These are phyloP conservation scores for Halictus ligatus DNA, from an alignment of 2,888 invertebrate genomes.

Conservation along the genomic window DNA sequence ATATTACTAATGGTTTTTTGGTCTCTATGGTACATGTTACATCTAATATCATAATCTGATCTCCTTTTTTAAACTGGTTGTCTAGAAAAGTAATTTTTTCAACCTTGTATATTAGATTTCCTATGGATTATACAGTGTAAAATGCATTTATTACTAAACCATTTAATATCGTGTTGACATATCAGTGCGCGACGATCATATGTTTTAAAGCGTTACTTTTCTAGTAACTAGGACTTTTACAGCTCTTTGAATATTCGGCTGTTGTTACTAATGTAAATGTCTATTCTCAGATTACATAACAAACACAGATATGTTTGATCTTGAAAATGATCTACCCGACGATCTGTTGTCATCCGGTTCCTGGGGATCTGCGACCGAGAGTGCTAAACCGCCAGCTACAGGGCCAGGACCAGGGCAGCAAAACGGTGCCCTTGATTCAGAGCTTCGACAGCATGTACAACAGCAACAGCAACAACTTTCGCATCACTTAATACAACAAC, in stretches of 20 bases:
- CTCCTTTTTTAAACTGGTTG: conserved; percentile 59
- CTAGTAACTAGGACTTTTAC: conserved; percentile 60
- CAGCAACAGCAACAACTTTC: conserved; percentile 86
- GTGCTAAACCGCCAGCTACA: conserved; percentile 92
- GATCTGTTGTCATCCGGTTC: conserved; percentile 92
- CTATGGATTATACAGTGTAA: conserved; percentile 11
- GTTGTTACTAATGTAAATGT: conserved; percentile 57
- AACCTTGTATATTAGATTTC: background rate
- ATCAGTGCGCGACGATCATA: background rate
- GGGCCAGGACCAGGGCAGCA: conserved; percentile 93
- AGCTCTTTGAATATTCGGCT: conserved; percentile 10
- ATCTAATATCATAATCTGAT: conserved; percentile 60
- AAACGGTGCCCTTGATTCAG: conserved; percentile 90
- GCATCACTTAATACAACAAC: conserved; percentile 81
- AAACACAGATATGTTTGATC: conserved; percentile 93
- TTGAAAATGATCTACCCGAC: conserved; percentile 96
- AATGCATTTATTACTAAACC: conserved; percentile 3
- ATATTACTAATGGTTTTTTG: conserved; percentile 82
- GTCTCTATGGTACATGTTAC: conserved; percentile 78
- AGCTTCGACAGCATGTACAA: conserved; percentile 84
- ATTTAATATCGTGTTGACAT: background rate
- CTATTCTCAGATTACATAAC: conserved; percentile 90
- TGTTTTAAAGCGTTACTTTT: conserved; percentile 56
- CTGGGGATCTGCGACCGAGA: conserved; percentile 89
- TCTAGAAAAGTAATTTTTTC: conserved; percentile 51